These are phyloP conservation scores for Casuarius casuarius DNA, from an alignment of 2,113 vertebrate genomes.

Conservation along the genomic window DNA sequence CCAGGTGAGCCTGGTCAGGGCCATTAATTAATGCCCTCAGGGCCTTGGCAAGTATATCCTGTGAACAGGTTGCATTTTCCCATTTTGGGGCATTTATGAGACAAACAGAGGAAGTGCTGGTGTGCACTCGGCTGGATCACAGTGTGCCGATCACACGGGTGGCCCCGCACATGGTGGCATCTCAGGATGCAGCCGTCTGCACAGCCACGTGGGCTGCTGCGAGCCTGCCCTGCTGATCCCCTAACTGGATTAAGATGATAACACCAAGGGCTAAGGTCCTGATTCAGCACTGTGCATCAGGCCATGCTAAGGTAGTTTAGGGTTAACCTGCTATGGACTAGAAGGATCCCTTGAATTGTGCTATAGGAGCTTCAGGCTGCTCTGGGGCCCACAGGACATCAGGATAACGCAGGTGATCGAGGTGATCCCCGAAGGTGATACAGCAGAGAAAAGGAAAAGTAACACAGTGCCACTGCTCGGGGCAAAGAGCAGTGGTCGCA, in stretches of 20 bases:
- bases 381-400: background rate
- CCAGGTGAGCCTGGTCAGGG: too few species aligned
- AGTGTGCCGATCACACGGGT: background rate
- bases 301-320: background rate
- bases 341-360: background rate
- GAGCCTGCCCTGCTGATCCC: background rate
- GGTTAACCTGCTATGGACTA: background rate
- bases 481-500: background rate
- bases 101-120: background rate
- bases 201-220: background rate
- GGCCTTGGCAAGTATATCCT: background rate
- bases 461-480: background rate
- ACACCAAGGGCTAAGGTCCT: background rate
- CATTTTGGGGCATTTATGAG: background rate
- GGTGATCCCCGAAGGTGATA: background rate
- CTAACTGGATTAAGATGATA: background rate
- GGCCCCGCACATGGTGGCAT: rapidly evolving
- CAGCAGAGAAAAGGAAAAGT: background rate
- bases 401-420: background rate
- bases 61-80: background rate
- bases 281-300: background rate
- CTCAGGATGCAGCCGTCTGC: rapidly evolving
- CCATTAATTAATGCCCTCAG: too few species aligned
- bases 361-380: background rate
- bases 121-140: background rate